Conservation (phyloP, 1,140 invertebrate species). For the Anastrepha ludens region DNA sequence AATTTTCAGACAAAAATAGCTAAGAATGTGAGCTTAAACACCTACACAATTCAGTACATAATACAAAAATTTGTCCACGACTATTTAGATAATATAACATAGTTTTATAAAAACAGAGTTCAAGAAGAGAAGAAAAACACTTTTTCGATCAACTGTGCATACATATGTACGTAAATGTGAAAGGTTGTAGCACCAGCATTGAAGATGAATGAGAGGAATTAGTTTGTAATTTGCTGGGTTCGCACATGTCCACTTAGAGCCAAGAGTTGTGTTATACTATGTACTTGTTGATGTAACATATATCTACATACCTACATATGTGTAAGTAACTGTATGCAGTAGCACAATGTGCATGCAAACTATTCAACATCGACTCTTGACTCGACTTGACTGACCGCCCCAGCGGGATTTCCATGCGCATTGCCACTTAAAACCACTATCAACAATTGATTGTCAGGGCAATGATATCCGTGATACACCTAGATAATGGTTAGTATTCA, state of each 20-base stretch:
- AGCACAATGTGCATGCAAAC: too few species aligned
- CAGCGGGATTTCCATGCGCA: neutral
- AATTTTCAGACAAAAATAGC: too few species aligned
- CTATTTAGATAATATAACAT: too few species aligned
- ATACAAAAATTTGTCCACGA: too few species aligned
- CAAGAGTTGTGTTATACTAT: neutral
- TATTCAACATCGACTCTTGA: too few species aligned
- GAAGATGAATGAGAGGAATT: slow-evolving; percentile 1
- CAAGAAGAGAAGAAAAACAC: too few species aligned
- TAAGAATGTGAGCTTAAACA: too few species aligned
- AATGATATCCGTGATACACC: too few species aligned
- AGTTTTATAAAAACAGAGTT: too few species aligned
- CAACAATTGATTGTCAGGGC: neutral
- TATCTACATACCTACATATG: neutral
- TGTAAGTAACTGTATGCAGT: neutral
- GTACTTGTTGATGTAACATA: neutral
- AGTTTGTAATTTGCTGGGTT: neutral
- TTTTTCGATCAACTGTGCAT: neutral
- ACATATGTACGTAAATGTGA: neutral
- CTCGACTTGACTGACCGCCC: neutral
- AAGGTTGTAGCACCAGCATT: neutral
- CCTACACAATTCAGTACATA: too few species aligned
- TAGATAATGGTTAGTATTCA: too few species aligned
- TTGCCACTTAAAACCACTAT: neutral
- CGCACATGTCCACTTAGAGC: neutral